Base-by-base conservation (phyloP, 2,113 vertebrate species). In the Thomomys bottae region DNA sequence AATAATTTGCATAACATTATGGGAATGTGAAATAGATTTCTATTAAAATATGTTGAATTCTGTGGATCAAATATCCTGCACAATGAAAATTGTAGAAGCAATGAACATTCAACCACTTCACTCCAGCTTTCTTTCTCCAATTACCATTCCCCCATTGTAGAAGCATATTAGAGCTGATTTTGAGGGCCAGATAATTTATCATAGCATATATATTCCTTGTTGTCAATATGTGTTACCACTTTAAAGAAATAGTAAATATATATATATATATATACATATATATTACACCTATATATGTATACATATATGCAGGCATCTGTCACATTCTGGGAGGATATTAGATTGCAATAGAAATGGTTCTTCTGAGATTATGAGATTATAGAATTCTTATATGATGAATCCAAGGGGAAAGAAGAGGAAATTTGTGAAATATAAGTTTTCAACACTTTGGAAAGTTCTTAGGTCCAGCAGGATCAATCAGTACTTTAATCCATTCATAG, bases 1-100 rank as follows among this genome's bases (percentile, higher is more conserved):
- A 91, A 93, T 86, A 57, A 83, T 61, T 93, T 83, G 34, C 17
- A 72, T 85, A 86, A 32, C n/a, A 92, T 91, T 95, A 38, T 79
- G 81, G 82, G 49, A 89, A 81, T 72, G 14, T 66, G 20, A 95
- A 88, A 81, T 79, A 30, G 10, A 34, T 95, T 96, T 42, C 23
- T 75, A 66, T 79, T 92, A 80, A 94, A 94, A 95, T 75, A 87
- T 88, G 28, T 38, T 87, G 67, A 88, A 73, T 76, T 80, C 38
- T 89, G 0, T 63, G 2, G 54, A 78, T 84, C 28, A 84, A 12
- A 42, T 23, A 12, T 68, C 1, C 3, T 71, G 6, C 8, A 61
- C 30, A 88, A 34, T 26, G 78, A 4, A 84, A 92, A 81, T 23
- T 30, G 8, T 73, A 11, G 12, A 26, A 88, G 63, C 76, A 92